A percentile compares a stretch with the other conserved stretches of the same genome.
These are phyloP conservation scores for Ectemnius continuus DNA, from an alignment of 2,888 invertebrate species.

Conservation along the genomic window DNA sequence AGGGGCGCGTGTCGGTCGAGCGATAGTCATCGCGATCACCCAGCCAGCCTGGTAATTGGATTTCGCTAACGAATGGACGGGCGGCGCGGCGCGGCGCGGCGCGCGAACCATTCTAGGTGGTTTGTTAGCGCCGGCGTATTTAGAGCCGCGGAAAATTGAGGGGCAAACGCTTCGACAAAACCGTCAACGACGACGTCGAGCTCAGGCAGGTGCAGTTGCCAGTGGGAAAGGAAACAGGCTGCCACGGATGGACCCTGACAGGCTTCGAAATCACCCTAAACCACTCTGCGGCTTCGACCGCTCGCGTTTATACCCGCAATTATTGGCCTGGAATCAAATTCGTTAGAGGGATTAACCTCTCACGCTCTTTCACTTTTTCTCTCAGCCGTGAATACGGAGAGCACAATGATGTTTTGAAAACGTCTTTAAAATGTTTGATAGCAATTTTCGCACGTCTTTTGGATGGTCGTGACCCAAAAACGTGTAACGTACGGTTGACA, in stretches of 20 bases:
- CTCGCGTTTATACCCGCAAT: background rate
- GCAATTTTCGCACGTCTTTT: too few relatives aligned
- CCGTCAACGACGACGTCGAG: conserved; percentile 8
- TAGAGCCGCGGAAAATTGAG: conserved; percentile 41
- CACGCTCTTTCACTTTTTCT: background rate
- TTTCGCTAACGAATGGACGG: conserved; percentile 6
- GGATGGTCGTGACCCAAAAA: too few relatives aligned
- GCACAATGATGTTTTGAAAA: too few relatives aligned
- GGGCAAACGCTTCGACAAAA: conserved; percentile 26
- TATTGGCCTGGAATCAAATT: background rate
- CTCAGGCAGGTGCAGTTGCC: background rate
- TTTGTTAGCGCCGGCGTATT: conserved; percentile 30
- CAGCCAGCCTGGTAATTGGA: conserved; percentile 8
- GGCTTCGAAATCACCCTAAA: conserved; percentile 2
- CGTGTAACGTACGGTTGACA: too few relatives aligned
- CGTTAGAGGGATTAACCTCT: background rate
- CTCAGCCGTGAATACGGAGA: background rate
- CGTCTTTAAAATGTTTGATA: too few relatives aligned
- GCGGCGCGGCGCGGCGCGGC: conserved; percentile 2
- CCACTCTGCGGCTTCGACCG: background rate
- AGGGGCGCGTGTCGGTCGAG: background rate
- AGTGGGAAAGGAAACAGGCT: background rate
- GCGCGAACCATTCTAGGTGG: conserved; percentile 23
- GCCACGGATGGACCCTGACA: background rate
- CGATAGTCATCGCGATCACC: conserved; percentile 20